Evolutionary conservation across 2,888 invertebrate species (phyloP), one percentile per base, ranked within the genome.

Genomic region (Gnatocerus cornutus): DNA sequence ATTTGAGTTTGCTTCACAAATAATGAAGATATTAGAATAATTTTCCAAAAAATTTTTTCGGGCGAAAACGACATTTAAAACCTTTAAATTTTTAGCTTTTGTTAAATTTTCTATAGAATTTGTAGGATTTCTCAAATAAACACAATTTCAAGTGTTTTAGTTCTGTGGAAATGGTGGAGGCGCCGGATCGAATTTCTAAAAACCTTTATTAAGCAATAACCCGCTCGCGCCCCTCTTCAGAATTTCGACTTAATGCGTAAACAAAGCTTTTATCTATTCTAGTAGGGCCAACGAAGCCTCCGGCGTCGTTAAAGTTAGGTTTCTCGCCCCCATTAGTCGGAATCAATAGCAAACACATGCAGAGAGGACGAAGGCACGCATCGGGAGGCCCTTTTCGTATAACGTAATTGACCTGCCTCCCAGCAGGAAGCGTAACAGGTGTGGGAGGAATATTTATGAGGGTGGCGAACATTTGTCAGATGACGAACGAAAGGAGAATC

Each of bases 381-480:
- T 50, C 29, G 45, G 16, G 37, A 55, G 16, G 9, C 39, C 55
- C 39, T 14, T 41, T 58, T 58, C 58, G 43, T 10, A 7, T 5
- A 58, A 14, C 37, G 48, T 61, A 61, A 61, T 61, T 61, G 61
- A 61, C 48, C 61, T 48, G 21, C n/a, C 46, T 30, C 29, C 58
- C 58, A 6, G 45, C 55, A 46, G 59, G 46, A 50, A 61, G 48
- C 61, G 61, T 61, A 61, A 61, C 61, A 61, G 61, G 61, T 61
- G 50, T 14, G 27, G 48, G 46, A 29, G 33, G 61, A 59, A 59
- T 59, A 59, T 46, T 59, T 59, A 59, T 46, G 27, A 59, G 59
- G 37, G 41, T n/a, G 56, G 30, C 16, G 61, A 43, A 58, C 58
- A 58, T 59, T 59, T 46, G 46, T 33, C 59, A 46, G 33, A 14